Evolutionary conservation across 2,113 vertebrate species (phyloP).

Genomic region (Holacanthus passer): DNA sequence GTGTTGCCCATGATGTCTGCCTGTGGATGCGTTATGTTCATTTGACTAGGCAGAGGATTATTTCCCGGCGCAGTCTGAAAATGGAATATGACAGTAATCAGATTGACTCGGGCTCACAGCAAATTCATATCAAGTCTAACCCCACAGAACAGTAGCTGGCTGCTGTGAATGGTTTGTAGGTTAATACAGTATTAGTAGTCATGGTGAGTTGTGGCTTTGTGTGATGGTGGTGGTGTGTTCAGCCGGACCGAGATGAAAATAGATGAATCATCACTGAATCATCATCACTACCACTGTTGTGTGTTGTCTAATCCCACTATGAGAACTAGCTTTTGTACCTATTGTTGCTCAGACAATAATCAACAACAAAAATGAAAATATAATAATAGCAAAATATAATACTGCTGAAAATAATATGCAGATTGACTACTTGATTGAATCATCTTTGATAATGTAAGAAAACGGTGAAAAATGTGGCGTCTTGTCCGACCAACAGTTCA

Average conservation of each 20-base stretch:
- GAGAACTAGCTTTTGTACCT: background rate
- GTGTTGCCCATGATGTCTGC: background rate
- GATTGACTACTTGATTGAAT: background rate
- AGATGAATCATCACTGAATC: conserved; percentile 10
- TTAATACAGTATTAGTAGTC: conserved; percentile 77
- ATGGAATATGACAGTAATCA: conserved; percentile 59
- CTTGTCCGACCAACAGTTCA: background rate
- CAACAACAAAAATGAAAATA: background rate
- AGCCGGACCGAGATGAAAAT: conserved; percentile 7
- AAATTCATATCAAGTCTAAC: conserved; percentile 39
- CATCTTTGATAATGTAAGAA: background rate
- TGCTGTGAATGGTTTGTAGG: conserved; percentile 68
- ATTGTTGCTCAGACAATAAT: background rate
- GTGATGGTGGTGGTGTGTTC: conserved; percentile 27
- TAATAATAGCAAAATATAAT: background rate
- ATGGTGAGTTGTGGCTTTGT: conserved; percentile 32
- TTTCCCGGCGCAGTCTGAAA: conserved; percentile 38
- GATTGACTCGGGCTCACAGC: conserved; percentile 35
- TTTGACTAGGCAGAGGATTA: conserved; percentile 32
- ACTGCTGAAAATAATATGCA: background rate
- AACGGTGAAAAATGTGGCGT: background rate
- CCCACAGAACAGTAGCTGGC: conserved; percentile 20
- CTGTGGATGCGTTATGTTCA: conserved; percentile 17
- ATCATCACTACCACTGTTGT: background rate
- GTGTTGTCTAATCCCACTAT: background rate